phyloP scores from a whole-genome alignment of 2,888 invertebrate species.

The Epicampocera succincta region DNA sequence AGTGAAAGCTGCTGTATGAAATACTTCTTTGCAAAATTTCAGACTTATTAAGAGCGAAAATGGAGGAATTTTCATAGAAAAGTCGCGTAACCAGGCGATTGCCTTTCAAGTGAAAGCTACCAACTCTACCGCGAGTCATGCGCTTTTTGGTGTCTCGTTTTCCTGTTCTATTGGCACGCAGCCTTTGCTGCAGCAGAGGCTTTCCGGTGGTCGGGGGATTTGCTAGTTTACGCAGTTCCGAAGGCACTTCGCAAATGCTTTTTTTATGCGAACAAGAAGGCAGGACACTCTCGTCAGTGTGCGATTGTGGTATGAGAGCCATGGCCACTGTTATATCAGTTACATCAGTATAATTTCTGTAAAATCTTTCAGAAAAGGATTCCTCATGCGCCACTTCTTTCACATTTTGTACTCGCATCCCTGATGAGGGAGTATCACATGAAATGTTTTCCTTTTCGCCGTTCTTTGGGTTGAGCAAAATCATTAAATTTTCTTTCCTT shows the following conservation, averaged over 20 bases:
- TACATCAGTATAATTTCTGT: neutral
- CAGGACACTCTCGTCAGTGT: slow-evolving; percentile 39
- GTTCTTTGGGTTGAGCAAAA: neutral
- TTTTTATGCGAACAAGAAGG: slow-evolving; percentile 56
- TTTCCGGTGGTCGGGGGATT: neutral
- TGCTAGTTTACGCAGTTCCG: slow-evolving; percentile 70
- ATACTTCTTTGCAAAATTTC: slow-evolving; percentile 68
- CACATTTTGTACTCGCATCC: neutral
- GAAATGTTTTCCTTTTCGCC: neutral
- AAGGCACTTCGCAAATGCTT: slow-evolving; percentile 73
- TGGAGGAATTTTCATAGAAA: slow-evolving; percentile 1
- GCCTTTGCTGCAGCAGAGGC: neutral
- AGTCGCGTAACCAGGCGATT: slow-evolving; percentile 70
- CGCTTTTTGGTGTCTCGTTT: slow-evolving; percentile 33
- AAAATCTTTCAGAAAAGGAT: neutral
- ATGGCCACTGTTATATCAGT: slow-evolving; percentile 66
- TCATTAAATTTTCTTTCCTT: neutral
- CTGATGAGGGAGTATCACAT: slow-evolving; percentile 5
- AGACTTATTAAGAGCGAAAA: slow-evolving; percentile 58
- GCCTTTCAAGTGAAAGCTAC: slow-evolving; percentile 66
- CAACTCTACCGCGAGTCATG: slow-evolving; percentile 19
- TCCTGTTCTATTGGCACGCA: neutral
- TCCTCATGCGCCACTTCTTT: neutral
- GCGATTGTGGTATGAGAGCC: slow-evolving; percentile 65
- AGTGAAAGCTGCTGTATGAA: slow-evolving; percentile 75